Conservation (phyloP, 1,140 invertebrate species). For the Ceratosolen fusciceps region DNA sequence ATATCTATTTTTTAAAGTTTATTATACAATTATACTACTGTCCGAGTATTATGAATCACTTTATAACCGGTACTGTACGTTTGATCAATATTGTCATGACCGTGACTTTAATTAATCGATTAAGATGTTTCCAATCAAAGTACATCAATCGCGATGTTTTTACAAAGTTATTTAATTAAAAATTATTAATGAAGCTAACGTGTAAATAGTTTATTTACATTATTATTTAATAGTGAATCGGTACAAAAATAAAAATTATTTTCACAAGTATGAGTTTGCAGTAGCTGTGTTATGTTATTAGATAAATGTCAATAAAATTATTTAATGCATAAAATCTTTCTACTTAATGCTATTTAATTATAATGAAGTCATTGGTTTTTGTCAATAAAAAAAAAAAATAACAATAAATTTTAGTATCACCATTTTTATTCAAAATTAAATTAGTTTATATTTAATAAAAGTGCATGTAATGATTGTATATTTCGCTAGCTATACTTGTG, state of each 20-base stretch:
- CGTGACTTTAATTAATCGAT: constrained; percentile 44
- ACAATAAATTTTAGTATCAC: background rate
- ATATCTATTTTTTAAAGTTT: background rate
- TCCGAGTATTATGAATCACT: constrained; percentile 2
- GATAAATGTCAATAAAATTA: constrained; percentile 46
- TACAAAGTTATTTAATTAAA: background rate
- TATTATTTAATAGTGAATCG: constrained; percentile 39
- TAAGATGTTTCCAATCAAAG: background rate
- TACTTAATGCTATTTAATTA: constrained; percentile 47
- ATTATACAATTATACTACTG: background rate
- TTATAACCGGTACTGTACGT: constrained; percentile 10
- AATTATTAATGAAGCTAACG: background rate
- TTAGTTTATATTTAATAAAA: background rate
- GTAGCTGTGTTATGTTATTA: constrained; percentile 40
- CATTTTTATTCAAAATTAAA: background rate
- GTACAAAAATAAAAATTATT: constrained; percentile 37
- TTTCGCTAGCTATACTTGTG: constrained; percentile 14
- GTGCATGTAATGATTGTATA: background rate
- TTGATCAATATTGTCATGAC: constrained; percentile 51
- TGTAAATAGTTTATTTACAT: background rate
- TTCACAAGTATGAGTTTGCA: constrained; percentile 36
- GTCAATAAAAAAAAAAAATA: constrained; percentile 51
- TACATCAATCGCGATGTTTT: background rate
- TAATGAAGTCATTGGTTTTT: constrained; percentile 47
- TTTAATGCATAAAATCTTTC: too few relatives aligned